Conservation (phyloP, 2,888 invertebrate species). For the Achlya flavicornis region DNA sequence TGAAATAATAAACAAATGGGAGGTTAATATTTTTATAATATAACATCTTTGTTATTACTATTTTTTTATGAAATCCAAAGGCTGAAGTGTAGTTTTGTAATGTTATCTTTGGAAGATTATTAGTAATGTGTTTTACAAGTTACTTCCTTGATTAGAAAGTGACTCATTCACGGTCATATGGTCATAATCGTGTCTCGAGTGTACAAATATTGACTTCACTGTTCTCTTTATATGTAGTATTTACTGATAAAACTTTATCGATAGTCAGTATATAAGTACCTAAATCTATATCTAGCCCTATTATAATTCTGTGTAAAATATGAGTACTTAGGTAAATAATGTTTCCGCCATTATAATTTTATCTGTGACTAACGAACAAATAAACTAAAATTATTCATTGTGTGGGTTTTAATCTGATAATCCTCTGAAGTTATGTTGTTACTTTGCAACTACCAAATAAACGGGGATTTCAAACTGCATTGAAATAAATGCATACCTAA, state of each 20-base stretch:
- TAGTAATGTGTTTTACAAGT: slow-evolving; percentile 15
- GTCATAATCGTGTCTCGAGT: neutral
- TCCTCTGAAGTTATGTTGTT: neutral
- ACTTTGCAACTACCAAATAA: too few relatives aligned
- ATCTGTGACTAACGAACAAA: neutral
- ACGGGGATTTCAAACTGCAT: too few relatives aligned
- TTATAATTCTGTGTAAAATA: neutral
- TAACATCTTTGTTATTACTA: neutral
- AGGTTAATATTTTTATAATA: neutral
- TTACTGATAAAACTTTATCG: slow-evolving; percentile 7
- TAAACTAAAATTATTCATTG: neutral
- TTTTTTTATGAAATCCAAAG: neutral
- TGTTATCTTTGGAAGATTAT: neutral
- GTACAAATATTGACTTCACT: slow-evolving; percentile 7
- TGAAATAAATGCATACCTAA: too few relatives aligned
- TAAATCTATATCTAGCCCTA: neutral
- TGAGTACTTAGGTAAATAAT: neutral
- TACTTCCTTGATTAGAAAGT: neutral
- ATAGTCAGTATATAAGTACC: neutral
- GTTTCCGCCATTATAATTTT: neutral
- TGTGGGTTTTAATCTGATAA: neutral
- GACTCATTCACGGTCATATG: slow-evolving; percentile 5
- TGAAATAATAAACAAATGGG: slow-evolving; percentile 45
- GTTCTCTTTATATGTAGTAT: slow-evolving; percentile 3
- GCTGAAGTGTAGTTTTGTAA: too few relatives aligned